Evolutionary conservation across 2,113 vertebrate species (phyloP), one percentile per base, ranked within the genome.

Genomic region (Mugil cephalus): DNA sequence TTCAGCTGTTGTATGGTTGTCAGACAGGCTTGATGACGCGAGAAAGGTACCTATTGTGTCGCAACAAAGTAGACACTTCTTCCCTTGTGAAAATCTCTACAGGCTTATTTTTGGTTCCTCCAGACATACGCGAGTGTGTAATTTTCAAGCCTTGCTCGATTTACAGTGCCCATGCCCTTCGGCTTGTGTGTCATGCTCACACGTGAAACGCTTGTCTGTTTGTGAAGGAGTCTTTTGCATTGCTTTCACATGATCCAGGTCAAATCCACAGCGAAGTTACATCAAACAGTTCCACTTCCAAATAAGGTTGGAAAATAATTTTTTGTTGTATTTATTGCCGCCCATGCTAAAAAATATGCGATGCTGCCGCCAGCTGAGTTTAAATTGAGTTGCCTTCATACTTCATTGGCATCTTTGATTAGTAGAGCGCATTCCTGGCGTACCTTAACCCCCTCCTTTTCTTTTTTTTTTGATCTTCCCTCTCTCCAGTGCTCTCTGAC

Each of bases 401-500:
- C 58, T 73, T 82, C 30, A 61, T 75, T 55, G 56, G 50, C 65
- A 65, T 58, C 30, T 40, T 55, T 78, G 40, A 77, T 67, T 17
- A 50, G 60, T 46, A 40, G 13, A 68, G 42, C 46, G 54, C 10
- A 36, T 68, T 81, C 34, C 54, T 64, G 38, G 6, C 47, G 43
- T 61, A 54, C 46, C 46, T 46, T 50, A 62, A 71, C 24, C 38
- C 8, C 24, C 24, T 30, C 5, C 5, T 30, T 56, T 68, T 54
- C 5, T 30, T 30, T 56, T 68, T 54, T 21, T 15, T 14, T 14
- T 30, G 7, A 17, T 56, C 34, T 45, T 9, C 30, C 40, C 19
- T 35, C 39, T 62, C 60, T 80, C 54, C 92, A 97, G 96, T 95
- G 95, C 87, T 89, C 91, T 21, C 90, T 92, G 21, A 85, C 93